A percentile compares a stretch with the other conserved stretches of the same genome.
These are phyloP conservation scores for Euzophera pinguis DNA, from an alignment of 2,888 invertebrate genomes.

Conservation along the genomic window DNA sequence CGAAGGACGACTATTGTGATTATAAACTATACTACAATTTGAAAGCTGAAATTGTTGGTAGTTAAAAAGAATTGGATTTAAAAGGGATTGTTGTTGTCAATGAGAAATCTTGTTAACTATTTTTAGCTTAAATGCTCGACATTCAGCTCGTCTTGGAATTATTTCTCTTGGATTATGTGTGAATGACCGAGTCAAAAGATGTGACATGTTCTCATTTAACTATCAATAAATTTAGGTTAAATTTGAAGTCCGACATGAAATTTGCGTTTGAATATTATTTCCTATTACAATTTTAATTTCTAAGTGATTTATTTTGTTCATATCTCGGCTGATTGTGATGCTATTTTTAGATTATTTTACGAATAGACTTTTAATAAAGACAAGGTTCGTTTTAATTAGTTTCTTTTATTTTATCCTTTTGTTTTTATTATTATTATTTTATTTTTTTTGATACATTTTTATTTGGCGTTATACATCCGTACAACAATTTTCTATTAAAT, in stretches of 20 bases:
- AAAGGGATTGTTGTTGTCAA: not conserved
- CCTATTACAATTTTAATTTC: slow-evolving; percentile 31
- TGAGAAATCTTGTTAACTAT: not conserved
- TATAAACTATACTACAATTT: not conserved
- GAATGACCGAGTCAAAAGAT: too few relatives aligned
- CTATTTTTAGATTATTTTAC: slow-evolving; percentile 73
- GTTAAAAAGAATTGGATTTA: not conserved
- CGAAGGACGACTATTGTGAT: not conserved
- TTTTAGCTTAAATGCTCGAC: not conserved
- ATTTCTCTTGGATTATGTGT: not conserved
- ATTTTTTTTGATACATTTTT: not conserved
- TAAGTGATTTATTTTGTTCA: slow-evolving; percentile 50
- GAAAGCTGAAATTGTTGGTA: not conserved
- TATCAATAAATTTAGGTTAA: slow-evolving; percentile 9
- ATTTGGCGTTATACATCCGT: not conserved
- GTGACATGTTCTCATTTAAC: not conserved
- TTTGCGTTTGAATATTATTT: slow-evolving; percentile 37
- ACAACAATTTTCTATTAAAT: too few relatives aligned
- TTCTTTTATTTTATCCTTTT: slow-evolving; percentile 47
- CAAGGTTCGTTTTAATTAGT: slow-evolving; percentile 56
- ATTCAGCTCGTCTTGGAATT: not conserved
- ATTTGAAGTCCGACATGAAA: not conserved
- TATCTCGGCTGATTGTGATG: slow-evolving; percentile 66
- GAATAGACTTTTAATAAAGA: slow-evolving; percentile 72
- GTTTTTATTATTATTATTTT: slow-evolving; percentile 23